phyloP scores from a whole-genome alignment of 2,888 invertebrate genomes.

The Corbicula japonica region DNA sequence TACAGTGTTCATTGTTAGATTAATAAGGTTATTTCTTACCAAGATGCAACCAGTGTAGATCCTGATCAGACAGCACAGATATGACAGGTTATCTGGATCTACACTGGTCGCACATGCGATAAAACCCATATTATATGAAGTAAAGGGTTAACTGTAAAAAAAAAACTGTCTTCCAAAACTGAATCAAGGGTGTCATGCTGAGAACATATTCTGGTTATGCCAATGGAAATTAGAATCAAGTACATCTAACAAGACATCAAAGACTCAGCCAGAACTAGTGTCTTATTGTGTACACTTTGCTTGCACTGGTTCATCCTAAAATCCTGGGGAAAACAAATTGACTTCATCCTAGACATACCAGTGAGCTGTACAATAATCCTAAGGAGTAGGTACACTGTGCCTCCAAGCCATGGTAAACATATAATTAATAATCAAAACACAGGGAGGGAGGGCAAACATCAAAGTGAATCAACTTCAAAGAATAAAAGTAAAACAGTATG shows the following conservation, averaged over 20 bases:
- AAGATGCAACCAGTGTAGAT: too few relatives aligned
- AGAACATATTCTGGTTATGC: conserved; percentile 30
- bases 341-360: conserved; percentile 10
- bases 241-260: conserved; percentile 33
- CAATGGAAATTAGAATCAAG: conserved; percentile 32
- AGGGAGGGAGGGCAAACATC: conserved; percentile 19
- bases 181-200: conserved; percentile 12
- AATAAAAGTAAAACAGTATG: conserved; percentile 33
- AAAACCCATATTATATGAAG: too few relatives aligned
- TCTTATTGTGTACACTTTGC: background rate
- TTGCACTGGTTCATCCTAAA: background rate
- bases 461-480: conserved; percentile 25
- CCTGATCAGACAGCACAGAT: too few relatives aligned
- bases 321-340: conserved; percentile 4
- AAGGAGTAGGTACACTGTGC: background rate
- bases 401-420: background rate
- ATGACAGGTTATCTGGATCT: too few relatives aligned
- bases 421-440: conserved; percentile 26
- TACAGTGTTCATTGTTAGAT: too few relatives aligned
- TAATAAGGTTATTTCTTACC: too few relatives aligned
- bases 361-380: conserved; percentile 2
- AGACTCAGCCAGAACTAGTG: conserved; percentile 32
- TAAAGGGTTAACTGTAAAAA: background rate
- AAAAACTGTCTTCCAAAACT: background rate
- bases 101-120: too few relatives aligned